Evolutionary conservation across 2,888 invertebrate genomes (phyloP).

Genomic region (Eudasyphora cyanicolor): DNA sequence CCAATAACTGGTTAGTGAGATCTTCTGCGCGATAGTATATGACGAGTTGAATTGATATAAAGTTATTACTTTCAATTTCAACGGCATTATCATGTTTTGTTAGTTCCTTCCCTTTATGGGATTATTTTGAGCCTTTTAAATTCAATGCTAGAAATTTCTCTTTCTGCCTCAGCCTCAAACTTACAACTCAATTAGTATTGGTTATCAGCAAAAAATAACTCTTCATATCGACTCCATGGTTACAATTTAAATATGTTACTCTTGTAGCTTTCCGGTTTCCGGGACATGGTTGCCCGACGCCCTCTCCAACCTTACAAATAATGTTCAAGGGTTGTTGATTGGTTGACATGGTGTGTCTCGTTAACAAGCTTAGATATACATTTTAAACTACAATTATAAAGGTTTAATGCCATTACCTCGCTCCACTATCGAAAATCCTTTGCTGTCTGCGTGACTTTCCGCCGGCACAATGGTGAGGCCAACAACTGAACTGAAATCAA

Average conservation of each 20-base stretch:
- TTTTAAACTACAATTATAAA: constrained; percentile 1
- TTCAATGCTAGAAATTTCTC: not conserved
- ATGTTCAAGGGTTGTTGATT: constrained; percentile 44
- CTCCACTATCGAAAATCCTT: not conserved
- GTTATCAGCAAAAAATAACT: not conserved
- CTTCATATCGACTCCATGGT: not conserved
- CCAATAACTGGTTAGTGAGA: too few species aligned
- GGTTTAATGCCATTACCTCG: not conserved
- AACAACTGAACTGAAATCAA: not conserved
- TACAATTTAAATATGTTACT: not conserved
- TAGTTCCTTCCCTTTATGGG: too few species aligned
- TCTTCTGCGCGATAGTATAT: too few species aligned
- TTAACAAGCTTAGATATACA: constrained; percentile 55
- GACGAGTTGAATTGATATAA: too few species aligned
- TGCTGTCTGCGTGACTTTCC: not conserved
- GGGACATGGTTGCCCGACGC: not conserved
- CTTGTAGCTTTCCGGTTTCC: not conserved
- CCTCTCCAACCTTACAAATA: not conserved
- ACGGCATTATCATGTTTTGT: too few species aligned
- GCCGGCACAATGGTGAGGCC: too few species aligned
- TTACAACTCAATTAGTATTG: not conserved
- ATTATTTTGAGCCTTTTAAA: too few species aligned
- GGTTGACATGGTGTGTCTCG: constrained; percentile 10
- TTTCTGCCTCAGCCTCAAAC: not conserved
- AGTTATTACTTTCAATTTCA: too few species aligned